Base-by-base conservation (phyloP, 2,113 vertebrate genomes). In the Ptilonorhynchus violaceus region DNA sequence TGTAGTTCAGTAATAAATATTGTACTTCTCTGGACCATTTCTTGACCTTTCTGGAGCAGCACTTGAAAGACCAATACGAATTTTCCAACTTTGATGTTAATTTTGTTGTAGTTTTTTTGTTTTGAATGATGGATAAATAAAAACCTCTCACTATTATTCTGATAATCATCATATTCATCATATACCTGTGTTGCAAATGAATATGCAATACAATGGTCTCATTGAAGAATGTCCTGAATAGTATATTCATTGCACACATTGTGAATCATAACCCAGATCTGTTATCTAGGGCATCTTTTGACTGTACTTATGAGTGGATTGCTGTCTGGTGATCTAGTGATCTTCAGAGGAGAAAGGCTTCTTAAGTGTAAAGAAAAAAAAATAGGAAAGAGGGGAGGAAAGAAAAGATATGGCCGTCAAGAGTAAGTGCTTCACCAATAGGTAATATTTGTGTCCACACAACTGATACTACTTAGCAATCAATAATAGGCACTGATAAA, bases 241-340 rank as follows among this genome's bases (percentile, higher is more conserved):
- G 50, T 66, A 50, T 52, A 52, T 62, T 52, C 63, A 56, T 47
- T 62, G 39, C 49, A 58, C 66, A 50, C 3, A 1, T 47, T 62
- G 37, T 90, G 49, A 97, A 66, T 88, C 53, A 33, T 92, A 96
- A 88, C 77, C 62, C 72, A 68, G 49, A 96, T 95, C 47, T 95
- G 94, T 91, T 93, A 92, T 96, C 85, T 97, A 85, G 85, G 85
- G 79, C 92, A 93, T 83, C 80, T 96, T 92, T 95, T 93, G 72
- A 80, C 88, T 72, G 35, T 87, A 63, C 59, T 83, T 85, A 50
- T 83, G 19, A 19, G 30, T 67, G 47, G 23, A 87, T 92, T 68
- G 35, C 31, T 80, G 31, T 89, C 67, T 87, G 50, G 59, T 93
- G 80, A 92, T 88, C 85, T 85, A 64, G 80, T 85, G 83, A 89